phyloP scores from a whole-genome alignment of 2,888 invertebrate species.

The Molorchus minor region DNA sequence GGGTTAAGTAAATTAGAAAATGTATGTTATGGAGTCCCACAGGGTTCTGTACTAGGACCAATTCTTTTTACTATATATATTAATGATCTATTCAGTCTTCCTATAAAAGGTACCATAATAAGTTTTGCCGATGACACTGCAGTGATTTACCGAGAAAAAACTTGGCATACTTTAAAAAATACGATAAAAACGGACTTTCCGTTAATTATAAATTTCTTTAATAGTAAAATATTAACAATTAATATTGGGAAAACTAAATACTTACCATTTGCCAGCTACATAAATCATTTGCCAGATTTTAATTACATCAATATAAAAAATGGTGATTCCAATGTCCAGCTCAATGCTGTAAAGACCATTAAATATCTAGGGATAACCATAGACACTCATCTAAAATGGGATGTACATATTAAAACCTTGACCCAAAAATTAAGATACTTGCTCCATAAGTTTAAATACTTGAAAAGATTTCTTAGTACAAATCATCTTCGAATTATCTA shows the following conservation, averaged over 20 bases:
- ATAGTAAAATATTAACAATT: not conserved
- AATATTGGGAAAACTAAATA: too few species aligned
- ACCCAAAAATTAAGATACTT: not conserved
- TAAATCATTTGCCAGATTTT: too few species aligned
- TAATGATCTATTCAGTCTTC: not conserved
- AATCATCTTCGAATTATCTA: not conserved
- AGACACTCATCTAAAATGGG: not conserved
- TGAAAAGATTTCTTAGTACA: not conserved
- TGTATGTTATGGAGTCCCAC: not conserved
- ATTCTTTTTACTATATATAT: not conserved
- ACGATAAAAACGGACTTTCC: not conserved
- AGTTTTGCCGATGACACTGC: not conserved
- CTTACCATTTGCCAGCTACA: too few species aligned
- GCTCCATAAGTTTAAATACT: too few species aligned
- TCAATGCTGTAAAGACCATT: not conserved
- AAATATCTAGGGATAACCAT: not conserved
- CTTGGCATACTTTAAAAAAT: not conserved
- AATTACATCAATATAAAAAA: too few species aligned
- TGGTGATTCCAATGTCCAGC: not conserved
- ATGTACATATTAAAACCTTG: not conserved
- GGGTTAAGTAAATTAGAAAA: not conserved
- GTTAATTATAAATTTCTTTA: not conserved
- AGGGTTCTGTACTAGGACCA: not conserved
- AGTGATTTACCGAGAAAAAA: not conserved
- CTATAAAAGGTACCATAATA: not conserved